Evolutionary conservation across 2,113 vertebrate species (phyloP).

Genomic region (Caloenas nicobarica): DNA sequence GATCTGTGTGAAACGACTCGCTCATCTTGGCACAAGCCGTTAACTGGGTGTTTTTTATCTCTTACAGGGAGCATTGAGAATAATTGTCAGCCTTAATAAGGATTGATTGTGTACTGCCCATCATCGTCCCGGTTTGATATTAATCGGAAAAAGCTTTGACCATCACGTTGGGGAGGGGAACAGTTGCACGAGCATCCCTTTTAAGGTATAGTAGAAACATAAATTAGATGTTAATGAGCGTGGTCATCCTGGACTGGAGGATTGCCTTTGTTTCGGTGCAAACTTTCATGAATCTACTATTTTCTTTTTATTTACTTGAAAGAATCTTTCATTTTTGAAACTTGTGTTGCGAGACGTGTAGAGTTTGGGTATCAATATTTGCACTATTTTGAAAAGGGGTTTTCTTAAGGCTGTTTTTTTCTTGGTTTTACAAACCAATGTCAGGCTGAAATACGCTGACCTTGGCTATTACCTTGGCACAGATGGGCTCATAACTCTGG

Average conservation of each 20-base stretch:
- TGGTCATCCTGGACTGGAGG: fast-evolving
- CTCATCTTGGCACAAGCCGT: not conserved
- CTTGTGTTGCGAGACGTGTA: fast-evolving
- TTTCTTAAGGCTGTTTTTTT: not conserved
- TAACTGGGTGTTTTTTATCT: not conserved
- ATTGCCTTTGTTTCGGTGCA: not conserved
- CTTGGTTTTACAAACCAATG: not conserved
- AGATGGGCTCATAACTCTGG: not conserved
- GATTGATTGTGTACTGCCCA: not conserved
- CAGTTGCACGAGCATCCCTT: conserved; percentile 20
- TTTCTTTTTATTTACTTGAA: not conserved
- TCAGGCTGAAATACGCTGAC: not conserved
- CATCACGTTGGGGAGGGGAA: fast-evolving
- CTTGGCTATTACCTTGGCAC: not conserved
- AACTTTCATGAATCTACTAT: not conserved
- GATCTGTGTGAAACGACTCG: not conserved
- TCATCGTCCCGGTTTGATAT: not conserved
- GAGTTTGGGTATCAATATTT: not conserved
- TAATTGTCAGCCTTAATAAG: conserved; percentile 26
- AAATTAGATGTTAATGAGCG: fast-evolving
- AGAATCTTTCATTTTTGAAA: not conserved
- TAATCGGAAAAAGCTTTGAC: not conserved
- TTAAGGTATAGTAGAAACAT: not conserved
- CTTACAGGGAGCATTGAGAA: not conserved
- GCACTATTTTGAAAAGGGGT: not conserved